phyloP scores from a whole-genome alignment of 2,797 vertebrate species.

The Enteromius trimaculatus region DNA sequence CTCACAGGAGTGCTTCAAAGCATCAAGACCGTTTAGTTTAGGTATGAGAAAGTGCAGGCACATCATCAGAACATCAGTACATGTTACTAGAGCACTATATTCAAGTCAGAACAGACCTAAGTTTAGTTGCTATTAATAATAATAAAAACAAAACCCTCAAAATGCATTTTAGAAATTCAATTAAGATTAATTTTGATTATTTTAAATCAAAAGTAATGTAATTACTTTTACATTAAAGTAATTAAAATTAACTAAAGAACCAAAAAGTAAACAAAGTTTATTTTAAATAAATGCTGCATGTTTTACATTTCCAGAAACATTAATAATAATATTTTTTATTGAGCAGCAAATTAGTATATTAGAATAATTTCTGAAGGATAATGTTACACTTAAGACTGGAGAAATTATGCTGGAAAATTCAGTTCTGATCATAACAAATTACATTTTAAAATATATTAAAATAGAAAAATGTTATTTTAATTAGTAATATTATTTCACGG shows the following conservation, averaged over 20 bases:
- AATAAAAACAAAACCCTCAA: accelerated
- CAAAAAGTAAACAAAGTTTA: neutral
- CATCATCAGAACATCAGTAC: neutral
- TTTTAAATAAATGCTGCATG: neutral
- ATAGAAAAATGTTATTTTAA: neutral
- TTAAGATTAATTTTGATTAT: neutral
- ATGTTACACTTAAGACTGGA: neutral
- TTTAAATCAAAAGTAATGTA: too few species aligned
- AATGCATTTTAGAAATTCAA: neutral
- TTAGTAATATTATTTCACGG: neutral
- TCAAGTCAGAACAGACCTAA: neutral
- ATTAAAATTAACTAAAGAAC: too few species aligned
- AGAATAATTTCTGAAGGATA: neutral
- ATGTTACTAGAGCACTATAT: neutral
- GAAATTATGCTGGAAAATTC: neutral
- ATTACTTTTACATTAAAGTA: too few species aligned
- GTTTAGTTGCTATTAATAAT: neutral
- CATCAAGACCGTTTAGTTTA: neutral
- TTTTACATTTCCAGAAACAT: neutral
- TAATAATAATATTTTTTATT: neutral
- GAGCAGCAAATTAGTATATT: neutral
- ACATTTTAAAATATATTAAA: neutral
- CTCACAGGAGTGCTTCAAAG: neutral
- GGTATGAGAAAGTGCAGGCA: neutral
- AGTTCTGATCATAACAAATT: neutral